These are phyloP conservation scores for Anoplopoma fimbria DNA, from an alignment of 2,113 vertebrate genomes.

Conservation along the genomic window DNA sequence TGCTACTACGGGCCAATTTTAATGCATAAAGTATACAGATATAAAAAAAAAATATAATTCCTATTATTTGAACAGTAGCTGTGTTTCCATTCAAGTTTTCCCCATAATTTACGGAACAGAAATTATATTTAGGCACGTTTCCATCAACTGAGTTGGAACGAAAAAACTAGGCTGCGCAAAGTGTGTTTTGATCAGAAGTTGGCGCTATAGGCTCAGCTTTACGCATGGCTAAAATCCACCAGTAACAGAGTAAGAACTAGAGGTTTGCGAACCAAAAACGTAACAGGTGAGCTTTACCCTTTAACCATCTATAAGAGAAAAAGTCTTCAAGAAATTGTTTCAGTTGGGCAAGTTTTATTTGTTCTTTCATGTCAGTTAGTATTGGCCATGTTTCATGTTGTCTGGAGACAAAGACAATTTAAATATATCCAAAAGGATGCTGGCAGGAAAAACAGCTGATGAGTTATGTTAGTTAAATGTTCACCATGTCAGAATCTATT, in stretches of 20 bases:
- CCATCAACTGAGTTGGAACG: neutral
- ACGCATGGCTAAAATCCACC: neutral
- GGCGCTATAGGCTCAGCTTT: neutral
- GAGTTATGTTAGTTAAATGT: neutral
- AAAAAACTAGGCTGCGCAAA: neutral
- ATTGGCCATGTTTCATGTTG: neutral
- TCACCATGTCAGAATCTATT: neutral
- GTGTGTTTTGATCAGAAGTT: neutral
- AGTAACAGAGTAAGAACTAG: neutral
- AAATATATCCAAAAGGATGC: neutral
- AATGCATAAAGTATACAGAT: neutral
- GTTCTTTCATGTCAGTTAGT: neutral
- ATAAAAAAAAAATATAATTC: neutral
- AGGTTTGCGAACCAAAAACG: neutral
- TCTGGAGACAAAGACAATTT: neutral
- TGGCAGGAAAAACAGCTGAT: neutral
- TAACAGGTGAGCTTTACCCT: neutral
- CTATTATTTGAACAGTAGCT: neutral
- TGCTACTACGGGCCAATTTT: neutral
- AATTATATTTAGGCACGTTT: neutral
- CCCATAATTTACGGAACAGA: neutral
- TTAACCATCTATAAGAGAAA: neutral
- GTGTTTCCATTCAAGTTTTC: neutral
- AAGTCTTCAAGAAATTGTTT: neutral
- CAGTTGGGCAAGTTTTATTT: neutral